Conservation (phyloP, 2,888 invertebrate species). For the Campopleginae sp. region DNA sequence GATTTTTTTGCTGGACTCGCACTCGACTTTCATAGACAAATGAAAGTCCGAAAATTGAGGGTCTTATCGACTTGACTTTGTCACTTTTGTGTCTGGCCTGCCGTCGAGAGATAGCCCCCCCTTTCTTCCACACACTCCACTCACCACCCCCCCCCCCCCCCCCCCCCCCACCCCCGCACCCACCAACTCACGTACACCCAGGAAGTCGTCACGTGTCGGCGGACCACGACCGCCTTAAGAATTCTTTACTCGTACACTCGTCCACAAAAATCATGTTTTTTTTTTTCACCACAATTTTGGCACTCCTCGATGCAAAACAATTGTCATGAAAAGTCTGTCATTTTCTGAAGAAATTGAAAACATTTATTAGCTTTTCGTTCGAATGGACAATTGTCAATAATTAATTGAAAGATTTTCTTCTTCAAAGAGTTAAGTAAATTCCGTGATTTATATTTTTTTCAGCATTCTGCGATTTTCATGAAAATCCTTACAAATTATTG, state of each 20-base stretch:
- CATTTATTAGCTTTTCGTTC: neutral
- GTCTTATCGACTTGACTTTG: constrained; percentile 32
- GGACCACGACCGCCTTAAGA: neutral
- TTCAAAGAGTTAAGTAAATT: too few species aligned
- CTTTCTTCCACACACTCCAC: constrained; percentile 12
- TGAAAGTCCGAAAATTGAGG: constrained; percentile 15
- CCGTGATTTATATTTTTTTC: too few species aligned
- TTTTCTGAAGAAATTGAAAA: neutral
- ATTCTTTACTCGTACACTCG: constrained; percentile 1
- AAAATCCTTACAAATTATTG: too few species aligned
- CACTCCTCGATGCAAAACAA: too few species aligned
- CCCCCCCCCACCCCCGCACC: constrained; percentile 60
- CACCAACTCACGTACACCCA: too few species aligned
- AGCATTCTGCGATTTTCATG: too few species aligned
- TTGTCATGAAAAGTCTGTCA: neutral
- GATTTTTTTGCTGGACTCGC: constrained; percentile 6
- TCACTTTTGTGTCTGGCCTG: constrained; percentile 39
- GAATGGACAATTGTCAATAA: too few species aligned
- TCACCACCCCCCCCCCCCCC: constrained; percentile 28
- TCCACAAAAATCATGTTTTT: neutral
- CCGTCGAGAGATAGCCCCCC: constrained; percentile 32
- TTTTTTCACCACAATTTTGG: neutral
- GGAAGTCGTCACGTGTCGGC: constrained; percentile 38
- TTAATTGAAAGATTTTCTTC: too few species aligned
- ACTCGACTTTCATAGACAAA: constrained; percentile 5